A percentile compares a stretch with the other conserved stretches of the same genome.
phyloP scores from a whole-genome alignment of 2,113 vertebrate genomes.

The Pyxicephalus adspersus region DNA sequence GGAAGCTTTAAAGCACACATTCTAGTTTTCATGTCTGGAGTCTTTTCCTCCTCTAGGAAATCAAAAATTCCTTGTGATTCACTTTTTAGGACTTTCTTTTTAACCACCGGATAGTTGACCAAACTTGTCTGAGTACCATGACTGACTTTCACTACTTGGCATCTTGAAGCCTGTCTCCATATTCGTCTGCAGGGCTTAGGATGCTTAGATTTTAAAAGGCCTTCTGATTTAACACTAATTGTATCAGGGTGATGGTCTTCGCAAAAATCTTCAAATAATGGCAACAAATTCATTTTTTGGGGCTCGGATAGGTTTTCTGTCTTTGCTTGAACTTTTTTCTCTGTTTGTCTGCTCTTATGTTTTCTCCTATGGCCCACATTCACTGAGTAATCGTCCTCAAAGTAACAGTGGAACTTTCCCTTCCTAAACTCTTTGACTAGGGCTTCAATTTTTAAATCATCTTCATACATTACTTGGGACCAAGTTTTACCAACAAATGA shows the following conservation, averaged over 20 bases:
- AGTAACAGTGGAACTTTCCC: constrained; percentile 81
- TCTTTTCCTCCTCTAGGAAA: constrained; percentile 69
- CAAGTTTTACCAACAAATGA: constrained; percentile 87
- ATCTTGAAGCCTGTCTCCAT: constrained; percentile 80
- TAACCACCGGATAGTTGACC: constrained; percentile 71
- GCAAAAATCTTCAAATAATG: constrained; percentile 64
- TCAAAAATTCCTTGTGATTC: constrained; percentile 43
- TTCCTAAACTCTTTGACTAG: constrained; percentile 83
- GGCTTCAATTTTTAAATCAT: constrained; percentile 80
- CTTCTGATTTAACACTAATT: constrained; percentile 60
- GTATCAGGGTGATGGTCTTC: constrained; percentile 62
- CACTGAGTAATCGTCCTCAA: constrained; percentile 77
- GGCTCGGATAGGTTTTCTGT: constrained; percentile 48
- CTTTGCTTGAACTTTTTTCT: constrained; percentile 40
- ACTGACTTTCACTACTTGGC: constrained; percentile 86
- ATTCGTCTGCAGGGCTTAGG: constrained; percentile 64
- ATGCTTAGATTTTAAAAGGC: constrained; percentile 57
- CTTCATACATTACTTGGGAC: constrained; percentile 85
- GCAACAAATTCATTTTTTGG: constrained; percentile 60
- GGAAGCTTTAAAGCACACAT: constrained; percentile 75
- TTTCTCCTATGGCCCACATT: constrained; percentile 67
- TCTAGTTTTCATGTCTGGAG: constrained; percentile 73
- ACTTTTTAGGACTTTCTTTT: constrained; percentile 65
- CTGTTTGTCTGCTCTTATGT: constrained; percentile 46
- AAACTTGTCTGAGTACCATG: constrained; percentile 81